These are phyloP conservation scores for Heterochromis multidens DNA, from an alignment of 2,113 vertebrate species.

Conservation along the genomic window DNA sequence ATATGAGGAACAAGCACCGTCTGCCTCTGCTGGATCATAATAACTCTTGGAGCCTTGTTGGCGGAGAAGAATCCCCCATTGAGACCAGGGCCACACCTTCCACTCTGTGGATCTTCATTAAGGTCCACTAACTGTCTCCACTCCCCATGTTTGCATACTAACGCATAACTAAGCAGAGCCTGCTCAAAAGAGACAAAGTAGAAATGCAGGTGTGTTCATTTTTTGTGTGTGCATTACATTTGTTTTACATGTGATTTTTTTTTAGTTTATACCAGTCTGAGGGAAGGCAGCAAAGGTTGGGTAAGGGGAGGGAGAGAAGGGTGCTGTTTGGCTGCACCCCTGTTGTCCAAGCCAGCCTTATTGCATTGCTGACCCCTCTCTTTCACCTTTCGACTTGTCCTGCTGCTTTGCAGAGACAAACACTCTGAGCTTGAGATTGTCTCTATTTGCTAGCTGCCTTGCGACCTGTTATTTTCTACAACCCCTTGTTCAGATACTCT, in stretches of 20 bases:
- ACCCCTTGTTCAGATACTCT: not conserved
- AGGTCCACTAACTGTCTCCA: not conserved
- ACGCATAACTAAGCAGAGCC: not conserved
- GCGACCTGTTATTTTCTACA: conserved; percentile 43
- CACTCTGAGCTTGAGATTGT: conserved; percentile 9
- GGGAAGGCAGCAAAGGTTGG: conserved; percentile 1
- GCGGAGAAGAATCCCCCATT: conserved; percentile 5
- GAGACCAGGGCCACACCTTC: conserved; percentile 4
- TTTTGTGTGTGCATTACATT: not conserved
- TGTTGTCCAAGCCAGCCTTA: conserved; percentile 7
- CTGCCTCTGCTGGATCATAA: conserved; percentile 17
- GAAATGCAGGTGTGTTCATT: not conserved
- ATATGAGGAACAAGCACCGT: conserved; percentile 20
- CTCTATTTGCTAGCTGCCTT: conserved; percentile 10
- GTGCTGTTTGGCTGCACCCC: not conserved
- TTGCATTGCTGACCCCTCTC: conserved; percentile 25
- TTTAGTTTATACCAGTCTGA: not conserved
- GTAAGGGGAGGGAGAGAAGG: not conserved
- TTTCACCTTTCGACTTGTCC: conserved; percentile 18
- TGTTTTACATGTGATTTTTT: not conserved
- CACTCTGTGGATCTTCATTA: conserved; percentile 10
- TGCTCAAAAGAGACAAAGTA: not conserved
- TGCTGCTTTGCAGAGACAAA: conserved; percentile 15
- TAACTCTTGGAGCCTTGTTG: conserved; percentile 29
- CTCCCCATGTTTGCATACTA: not conserved